Evolutionary conservation across 1,140 invertebrate genomes (phyloP).

Genomic region (Psix sp.): DNA sequence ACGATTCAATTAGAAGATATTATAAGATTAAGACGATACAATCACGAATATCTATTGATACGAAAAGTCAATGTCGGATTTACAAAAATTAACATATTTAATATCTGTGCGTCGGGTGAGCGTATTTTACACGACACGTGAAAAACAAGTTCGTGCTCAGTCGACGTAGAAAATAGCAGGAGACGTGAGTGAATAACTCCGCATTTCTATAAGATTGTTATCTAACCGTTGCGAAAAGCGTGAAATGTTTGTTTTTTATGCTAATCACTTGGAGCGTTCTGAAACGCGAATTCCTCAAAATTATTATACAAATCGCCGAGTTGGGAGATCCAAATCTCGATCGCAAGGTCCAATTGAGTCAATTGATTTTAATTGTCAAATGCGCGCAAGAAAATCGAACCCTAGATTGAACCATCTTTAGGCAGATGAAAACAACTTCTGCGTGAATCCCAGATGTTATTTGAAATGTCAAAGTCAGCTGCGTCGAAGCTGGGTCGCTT

Average conservation of each 20-base stretch:
- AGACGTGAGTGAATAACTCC: slow-evolving; percentile 1
- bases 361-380: too few species aligned
- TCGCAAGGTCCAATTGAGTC: too few species aligned
- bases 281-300: too few species aligned
- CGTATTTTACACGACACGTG: slow-evolving; percentile 3
- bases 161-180: slow-evolving; percentile 4
- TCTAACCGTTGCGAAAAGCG: slow-evolving; percentile 17
- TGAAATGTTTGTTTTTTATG: slow-evolving; percentile 10
- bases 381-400: too few species aligned
- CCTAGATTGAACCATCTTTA: too few species aligned
- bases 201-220: slow-evolving; percentile 9
- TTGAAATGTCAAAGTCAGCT: slow-evolving; percentile 55
- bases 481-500: slow-evolving; percentile 34
- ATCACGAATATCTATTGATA: slow-evolving; percentile 20
- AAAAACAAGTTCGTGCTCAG: background rate
- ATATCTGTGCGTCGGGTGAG: background rate
- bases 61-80: slow-evolving; percentile 24
- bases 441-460: slow-evolving; percentile 47
- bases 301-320: too few species aligned
- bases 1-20: slow-evolving; percentile 17
- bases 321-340: too few species aligned
- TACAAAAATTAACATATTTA: slow-evolving; percentile 40
- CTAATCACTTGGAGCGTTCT: too few species aligned
- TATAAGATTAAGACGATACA: slow-evolving; percentile 17
- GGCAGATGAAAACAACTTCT: too few species aligned